Evolutionary conservation across 1,140 invertebrate species (phyloP).

Genomic region (Brachionus angularis): DNA sequence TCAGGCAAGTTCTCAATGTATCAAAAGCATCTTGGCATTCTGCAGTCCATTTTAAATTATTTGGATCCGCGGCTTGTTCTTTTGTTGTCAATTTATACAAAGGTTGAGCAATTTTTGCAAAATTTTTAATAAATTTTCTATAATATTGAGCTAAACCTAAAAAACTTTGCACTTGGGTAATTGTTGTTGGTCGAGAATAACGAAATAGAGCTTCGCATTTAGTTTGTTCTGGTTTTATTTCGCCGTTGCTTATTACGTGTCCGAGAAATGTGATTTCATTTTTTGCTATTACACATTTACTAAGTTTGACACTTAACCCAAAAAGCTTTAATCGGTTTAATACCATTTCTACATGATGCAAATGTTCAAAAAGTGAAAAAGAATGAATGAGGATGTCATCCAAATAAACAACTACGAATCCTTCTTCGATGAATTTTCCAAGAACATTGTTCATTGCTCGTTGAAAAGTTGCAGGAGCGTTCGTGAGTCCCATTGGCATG

Average conservation of each 20-base stretch:
- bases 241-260: too few species aligned
- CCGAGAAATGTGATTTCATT: too few species aligned
- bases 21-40: conserved; percentile 50
- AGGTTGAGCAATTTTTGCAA: conserved; percentile 51
- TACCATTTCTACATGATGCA: too few species aligned
- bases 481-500: conserved; percentile 57
- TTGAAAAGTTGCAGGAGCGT: conserved; percentile 53
- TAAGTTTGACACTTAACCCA: too few species aligned
- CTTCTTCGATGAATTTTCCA: neutral
- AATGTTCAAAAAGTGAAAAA: neutral
- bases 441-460: conserved; percentile 48
- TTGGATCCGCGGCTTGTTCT: conserved; percentile 11
- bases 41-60: conserved; percentile 48
- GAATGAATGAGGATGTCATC: neutral
- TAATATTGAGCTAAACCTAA: too few species aligned
- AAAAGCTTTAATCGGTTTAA: too few species aligned
- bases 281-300: neutral
- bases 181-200: too few species aligned
- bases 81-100: conserved; percentile 50
- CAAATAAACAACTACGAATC: neutral
- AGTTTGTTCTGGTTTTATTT: too few species aligned
- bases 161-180: too few species aligned
- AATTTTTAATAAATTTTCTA: too few species aligned
- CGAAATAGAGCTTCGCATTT: too few species aligned
- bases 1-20: conserved; percentile 48